These are phyloP conservation scores for Tringa solitaria DNA, from an alignment of 2,113 vertebrate species.

Conservation along the genomic window DNA sequence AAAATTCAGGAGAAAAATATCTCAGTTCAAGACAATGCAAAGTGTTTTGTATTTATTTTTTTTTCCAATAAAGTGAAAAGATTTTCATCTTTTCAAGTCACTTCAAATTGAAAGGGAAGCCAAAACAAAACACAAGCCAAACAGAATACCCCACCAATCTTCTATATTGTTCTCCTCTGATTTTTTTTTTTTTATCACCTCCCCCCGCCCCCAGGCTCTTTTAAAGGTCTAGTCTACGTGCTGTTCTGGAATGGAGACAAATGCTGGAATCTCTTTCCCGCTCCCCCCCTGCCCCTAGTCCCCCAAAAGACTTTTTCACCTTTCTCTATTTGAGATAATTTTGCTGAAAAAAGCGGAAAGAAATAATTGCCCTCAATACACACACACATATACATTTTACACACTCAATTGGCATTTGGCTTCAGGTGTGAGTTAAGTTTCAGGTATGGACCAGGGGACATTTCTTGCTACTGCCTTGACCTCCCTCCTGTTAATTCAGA, in stretches of 20 bases:
- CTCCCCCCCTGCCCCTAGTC: rapidly evolving
- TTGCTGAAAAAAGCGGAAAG: not conserved
- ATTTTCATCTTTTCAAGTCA: not conserved
- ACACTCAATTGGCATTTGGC: not conserved
- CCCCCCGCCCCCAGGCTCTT: not conserved
- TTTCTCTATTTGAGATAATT: not conserved
- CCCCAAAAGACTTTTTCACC: not conserved
- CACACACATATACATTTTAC: not conserved
- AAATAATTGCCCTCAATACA: not conserved
- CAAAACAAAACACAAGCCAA: conserved; percentile 27
- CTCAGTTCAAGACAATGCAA: not conserved
- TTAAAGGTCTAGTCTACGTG: not conserved
- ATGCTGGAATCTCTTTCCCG: not conserved
- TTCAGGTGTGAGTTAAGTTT: not conserved
- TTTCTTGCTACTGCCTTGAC: not conserved
- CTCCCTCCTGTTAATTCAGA: not conserved
- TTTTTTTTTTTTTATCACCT: not conserved
- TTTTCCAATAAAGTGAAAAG: not conserved
- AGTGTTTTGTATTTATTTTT: not conserved
- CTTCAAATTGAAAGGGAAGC: not conserved
- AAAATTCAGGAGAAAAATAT: not conserved
- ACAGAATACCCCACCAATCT: not conserved
- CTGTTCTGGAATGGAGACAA: not conserved
- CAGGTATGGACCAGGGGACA: not conserved
- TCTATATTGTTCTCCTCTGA: not conserved